Percentiles rank a stretch among this genome's conserved stretches.
These are phyloP conservation scores for Oncorhynchus keta DNA, from an alignment of 2,113 vertebrate genomes.

Conservation along the genomic window DNA sequence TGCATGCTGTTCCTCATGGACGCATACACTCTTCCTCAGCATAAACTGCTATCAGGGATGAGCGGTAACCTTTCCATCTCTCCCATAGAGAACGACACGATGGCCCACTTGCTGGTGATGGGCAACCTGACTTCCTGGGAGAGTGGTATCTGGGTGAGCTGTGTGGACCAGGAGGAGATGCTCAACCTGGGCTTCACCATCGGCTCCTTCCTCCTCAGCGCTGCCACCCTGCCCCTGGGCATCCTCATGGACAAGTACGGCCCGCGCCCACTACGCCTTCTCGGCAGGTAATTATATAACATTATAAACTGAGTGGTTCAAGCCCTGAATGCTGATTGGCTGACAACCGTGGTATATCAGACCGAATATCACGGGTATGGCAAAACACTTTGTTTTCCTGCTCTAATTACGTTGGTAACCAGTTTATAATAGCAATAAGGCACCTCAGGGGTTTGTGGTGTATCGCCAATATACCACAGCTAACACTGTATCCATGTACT, in stretches of 20 bases:
- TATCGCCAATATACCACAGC: too few species aligned
- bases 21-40: background rate
- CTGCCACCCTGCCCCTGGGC: conserved; percentile 85
- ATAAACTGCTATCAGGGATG: background rate
- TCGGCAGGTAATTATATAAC: conserved; percentile 78
- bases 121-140: conserved; percentile 20
- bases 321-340: too few species aligned
- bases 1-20: too few species aligned
- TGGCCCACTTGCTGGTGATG: background rate
- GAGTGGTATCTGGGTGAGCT: conserved; percentile 59
- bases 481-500: too few species aligned
- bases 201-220: conserved; percentile 87
- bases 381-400: too few species aligned
- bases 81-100: conserved; percentile 52
- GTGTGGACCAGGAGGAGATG: conserved; percentile 85
- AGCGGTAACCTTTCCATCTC: background rate
- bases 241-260: conserved; percentile 89
- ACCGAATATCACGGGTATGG: too few species aligned
- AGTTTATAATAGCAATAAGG: too few species aligned
- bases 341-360: too few species aligned
- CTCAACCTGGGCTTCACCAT: conserved; percentile 90
- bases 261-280: conserved; percentile 81
- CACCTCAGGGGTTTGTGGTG: too few species aligned
- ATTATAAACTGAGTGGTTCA: too few species aligned
- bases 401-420: too few species aligned